Base-by-base conservation (phyloP, 2,113 vertebrate species). In the Cheilinus undulatus region DNA sequence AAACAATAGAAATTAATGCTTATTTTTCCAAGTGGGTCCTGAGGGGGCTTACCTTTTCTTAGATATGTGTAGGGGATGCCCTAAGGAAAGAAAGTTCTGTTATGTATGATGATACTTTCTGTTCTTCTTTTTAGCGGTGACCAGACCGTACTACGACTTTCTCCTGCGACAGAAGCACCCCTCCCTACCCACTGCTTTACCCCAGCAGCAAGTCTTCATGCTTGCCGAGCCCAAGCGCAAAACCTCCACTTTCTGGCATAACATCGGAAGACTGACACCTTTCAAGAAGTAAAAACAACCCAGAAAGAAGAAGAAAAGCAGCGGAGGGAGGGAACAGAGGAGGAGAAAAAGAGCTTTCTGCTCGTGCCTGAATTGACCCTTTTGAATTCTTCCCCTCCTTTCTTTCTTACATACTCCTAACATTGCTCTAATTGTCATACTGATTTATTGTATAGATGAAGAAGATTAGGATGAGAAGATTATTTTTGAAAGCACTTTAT, bases 221-320 rank as follows among this genome's bases (percentile, higher is more conserved):
- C 83, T 98, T 91, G 95, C 96, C 3, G 96, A 98, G 86, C 96
- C 97, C 83, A 98, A 97, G 82, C 94, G 96, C 90, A 98, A 98
- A 91, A 94, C 95, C 49, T 96, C 95, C 62, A 96, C 96, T 88
- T 99, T 99, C 93, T 98, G 97, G 97, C 96, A 99, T 90, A 97
- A 96, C 92, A 97, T 98, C 58, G 97, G 96, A 86, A 92, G 96
- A 83, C 93, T 99, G 92, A 95, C 96, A 0, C 96, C 97, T 4
- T 99, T 99, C 93, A 95, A 95, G 74, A 99, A 98, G 88, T 98
- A 63, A 64, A 56, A 32, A 5, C 22, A 48, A 7, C 43, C 20
- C 4, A 14, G 1, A 20, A n/a, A 45, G 34, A 38, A 57, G 45
- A 0, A 28, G 22, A 11, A 22, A 32, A 38, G 56, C 36, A n/a